Evolutionary conservation across 2,888 invertebrate genomes (phyloP), one percentile per base, ranked within the genome.

Genomic region (Homarus gammarus): DNA sequence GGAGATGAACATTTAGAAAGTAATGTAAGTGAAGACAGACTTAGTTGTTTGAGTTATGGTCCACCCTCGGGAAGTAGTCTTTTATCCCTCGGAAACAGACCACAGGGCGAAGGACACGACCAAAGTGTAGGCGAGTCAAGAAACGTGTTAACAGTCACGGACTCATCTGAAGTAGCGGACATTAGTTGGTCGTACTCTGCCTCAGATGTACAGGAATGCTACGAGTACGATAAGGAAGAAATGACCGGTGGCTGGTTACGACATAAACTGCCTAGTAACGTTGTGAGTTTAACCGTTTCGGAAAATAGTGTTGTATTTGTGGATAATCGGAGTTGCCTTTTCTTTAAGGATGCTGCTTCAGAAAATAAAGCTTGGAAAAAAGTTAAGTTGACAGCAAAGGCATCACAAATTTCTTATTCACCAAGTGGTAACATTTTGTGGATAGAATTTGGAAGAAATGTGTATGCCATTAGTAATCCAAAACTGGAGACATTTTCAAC

Each of bases 11-110:
- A 77, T 40, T 10, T 82, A 22, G 75, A 44, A 40, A 86, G 90
- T 61, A 81, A 90, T 36, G 27, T 77, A 18, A 82, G 82, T 70
- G 85, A 85, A 22, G 90, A 90, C n/a, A 86, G 77, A n/a, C 38
- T 64, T 10, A 90, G 86, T 33, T 82, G 90, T 31, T 15, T 91
- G 44, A 84, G 88, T 33, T 91, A 91, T 51, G 88, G 88, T 3
- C 88, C 88, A 15, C 91, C 91, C 0, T 91, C 91, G 2, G 82
- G 91, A 3, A 89, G 88, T 36, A 89, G 88, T n/a, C 44, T 84
- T 3, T 27, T 84, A 36, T 82, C 82, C 18, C 75, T 82, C 40
- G 84, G 78, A 2, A 83, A 49, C 40, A 86, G 70, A 15, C 27
- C 56, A 33, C 78, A 77, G 10, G 64, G 31, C 15, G 86, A 86